Base-by-base conservation (phyloP, 2,113 vertebrate species). In the Herpetotheres cachinnans region DNA sequence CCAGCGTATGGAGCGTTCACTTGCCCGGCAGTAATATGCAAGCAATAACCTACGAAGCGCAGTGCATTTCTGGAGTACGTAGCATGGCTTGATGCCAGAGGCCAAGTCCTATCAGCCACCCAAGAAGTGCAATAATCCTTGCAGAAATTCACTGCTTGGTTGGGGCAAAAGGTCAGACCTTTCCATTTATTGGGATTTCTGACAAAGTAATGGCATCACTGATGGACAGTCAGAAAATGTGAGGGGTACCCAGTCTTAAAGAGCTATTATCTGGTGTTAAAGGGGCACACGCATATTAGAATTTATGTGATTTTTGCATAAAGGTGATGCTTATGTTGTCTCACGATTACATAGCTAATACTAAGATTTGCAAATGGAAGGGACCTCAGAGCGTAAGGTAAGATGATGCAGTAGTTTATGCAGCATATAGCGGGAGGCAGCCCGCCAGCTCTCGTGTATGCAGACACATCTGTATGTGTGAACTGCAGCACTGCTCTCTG, bases 51-150 rank as follows among this genome's bases (percentile, higher is more conserved):
- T 90, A 70, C n/a, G 73, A 94, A 95, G 77, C 38, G 74, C 44
- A 4, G 24, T 19, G 79, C 65, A 15, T 61, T 96, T 73, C 93
- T 92, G 79, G 91, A 96, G 86, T 67, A 50, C 0, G 0, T 40
- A 80, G 61, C 63, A 15, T 76, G 93, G 88, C 92, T 86, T 47
- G 22, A 52, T 67, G 92, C 94, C 90, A 90, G 94, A 93, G 95
- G 93, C 88, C 92, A 93, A 72, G 73, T 90, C 65, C 0, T 71
- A 67, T 88, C 94, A 91, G 56, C 83, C 83, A 94, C 91, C 77
- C 81, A 88, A 83, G 90, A 86, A 97, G 86, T 66, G 76, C 93
- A 87, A 55, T 96, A 95, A 97, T 96, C 93, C 81, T 89, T 14
- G 1, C 58, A 92, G 73, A 90, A 95, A 93, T 86, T 84, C 94